Percentiles rank a stretch among this genome's conserved stretches.
Conservation (phyloP, 1,140 invertebrate species). For the Adelges cooleyi region DNA sequence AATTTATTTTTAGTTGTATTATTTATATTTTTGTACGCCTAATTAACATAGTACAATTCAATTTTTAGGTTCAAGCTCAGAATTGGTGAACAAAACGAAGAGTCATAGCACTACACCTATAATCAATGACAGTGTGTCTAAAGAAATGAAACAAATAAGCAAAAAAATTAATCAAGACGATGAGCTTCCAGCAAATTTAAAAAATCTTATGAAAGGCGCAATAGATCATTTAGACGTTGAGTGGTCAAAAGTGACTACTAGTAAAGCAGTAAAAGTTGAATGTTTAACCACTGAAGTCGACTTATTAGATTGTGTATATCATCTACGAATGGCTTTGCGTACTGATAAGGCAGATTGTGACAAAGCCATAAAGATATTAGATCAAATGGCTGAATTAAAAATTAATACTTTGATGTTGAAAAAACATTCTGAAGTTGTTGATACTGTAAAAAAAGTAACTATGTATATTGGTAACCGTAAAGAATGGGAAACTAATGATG, state of each 20-base stretch:
- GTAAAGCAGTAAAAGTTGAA: slow-evolving; percentile 23
- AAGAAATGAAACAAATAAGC: background rate
- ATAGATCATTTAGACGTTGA: background rate
- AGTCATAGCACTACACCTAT: background rate
- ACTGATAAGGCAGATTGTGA: slow-evolving; percentile 53
- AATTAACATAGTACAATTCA: too few relatives aligned
- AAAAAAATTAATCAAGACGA: background rate
- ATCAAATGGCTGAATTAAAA: slow-evolving; percentile 50
- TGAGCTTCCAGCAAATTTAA: background rate
- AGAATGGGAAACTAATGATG: slow-evolving; percentile 54
- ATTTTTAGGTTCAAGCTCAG: background rate
- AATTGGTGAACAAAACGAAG: background rate
- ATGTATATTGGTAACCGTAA: slow-evolving; percentile 53
- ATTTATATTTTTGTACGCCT: too few relatives aligned
- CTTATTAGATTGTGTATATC: slow-evolving; percentile 57
- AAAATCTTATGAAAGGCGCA: background rate
- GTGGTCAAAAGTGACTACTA: background rate
- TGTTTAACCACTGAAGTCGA: slow-evolving; percentile 48
- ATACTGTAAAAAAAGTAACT: slow-evolving; percentile 53
- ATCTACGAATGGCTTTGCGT: slow-evolving; percentile 56
- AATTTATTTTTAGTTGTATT: background rate
- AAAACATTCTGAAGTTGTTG: slow-evolving; percentile 70
- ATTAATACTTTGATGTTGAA: slow-evolving; percentile 67
- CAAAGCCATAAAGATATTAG: slow-evolving; percentile 47
- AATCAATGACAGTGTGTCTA: background rate